phyloP scores from a whole-genome alignment of 2,888 invertebrate genomes.

The Tachystola acroxantha region DNA sequence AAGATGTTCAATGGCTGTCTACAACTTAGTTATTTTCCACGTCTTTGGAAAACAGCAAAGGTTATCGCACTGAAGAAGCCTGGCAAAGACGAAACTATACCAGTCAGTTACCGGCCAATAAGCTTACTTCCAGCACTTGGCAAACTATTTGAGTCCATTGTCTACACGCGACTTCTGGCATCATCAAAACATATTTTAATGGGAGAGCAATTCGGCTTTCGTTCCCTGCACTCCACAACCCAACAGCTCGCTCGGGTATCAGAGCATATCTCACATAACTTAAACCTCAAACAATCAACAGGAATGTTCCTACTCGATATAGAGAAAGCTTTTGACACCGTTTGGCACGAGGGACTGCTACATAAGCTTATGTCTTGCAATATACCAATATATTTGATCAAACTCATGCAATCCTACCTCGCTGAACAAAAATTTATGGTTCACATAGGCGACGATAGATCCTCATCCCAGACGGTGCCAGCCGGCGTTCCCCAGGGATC shows the following conservation, averaged over 20 bases:
- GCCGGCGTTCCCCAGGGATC: constrained; percentile 13
- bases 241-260: constrained; percentile 10
- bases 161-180: constrained; percentile 1
- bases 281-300: constrained; percentile 6
- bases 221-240: constrained; percentile 6
- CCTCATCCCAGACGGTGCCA: background rate
- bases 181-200: background rate
- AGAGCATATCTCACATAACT: constrained; percentile 6
- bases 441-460: constrained; percentile 2
- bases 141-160: constrained; percentile 10
- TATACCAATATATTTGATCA: constrained; percentile 1
- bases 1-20: constrained; percentile 12
- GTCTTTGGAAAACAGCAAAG: constrained; percentile 3
- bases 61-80: constrained; percentile 9
- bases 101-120: constrained; percentile 11
- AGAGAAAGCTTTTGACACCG: constrained; percentile 10
- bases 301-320: constrained; percentile 10
- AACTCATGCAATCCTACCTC: constrained; percentile 7
- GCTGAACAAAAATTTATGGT: background rate
- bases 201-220: constrained; percentile 13
- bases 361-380: constrained; percentile 1
- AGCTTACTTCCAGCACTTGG: constrained; percentile 10
- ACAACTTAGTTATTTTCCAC: constrained; percentile 5
- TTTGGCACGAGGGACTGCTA: constrained; percentile 9
- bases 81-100: constrained; percentile 7